Conservation (phyloP, 2,113 vertebrate species). For the Larimichthys crocea region DNA sequence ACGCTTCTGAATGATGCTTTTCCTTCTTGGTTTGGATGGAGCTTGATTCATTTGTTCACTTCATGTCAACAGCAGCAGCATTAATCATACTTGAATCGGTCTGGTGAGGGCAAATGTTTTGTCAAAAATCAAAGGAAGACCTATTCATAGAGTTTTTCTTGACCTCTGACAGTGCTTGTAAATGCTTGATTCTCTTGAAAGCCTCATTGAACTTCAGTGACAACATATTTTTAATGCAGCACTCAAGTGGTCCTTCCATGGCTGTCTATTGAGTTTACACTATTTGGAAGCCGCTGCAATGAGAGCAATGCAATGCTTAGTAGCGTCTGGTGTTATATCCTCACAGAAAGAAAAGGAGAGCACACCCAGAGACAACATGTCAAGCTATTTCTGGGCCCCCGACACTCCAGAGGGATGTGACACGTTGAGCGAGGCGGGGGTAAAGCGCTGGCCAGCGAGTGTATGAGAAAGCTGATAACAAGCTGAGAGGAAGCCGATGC, state of each 20-base stretch:
- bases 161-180: constrained; percentile 2
- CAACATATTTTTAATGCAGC: constrained; percentile 26
- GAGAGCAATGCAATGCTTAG: constrained; percentile 2
- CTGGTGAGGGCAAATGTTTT: constrained; percentile 14
- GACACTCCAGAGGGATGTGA: constrained; percentile 67
- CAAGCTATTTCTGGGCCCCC: constrained; percentile 71
- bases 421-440: constrained; percentile 62
- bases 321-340: constrained; percentile 9
- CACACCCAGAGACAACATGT: constrained; percentile 59
- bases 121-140: constrained; percentile 21
- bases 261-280: constrained; percentile 29
- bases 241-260: constrained; percentile 25
- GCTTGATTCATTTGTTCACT: constrained; percentile 57
- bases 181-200: constrained; percentile 16
- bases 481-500: constrained; percentile 77
- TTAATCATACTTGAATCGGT: constrained; percentile 57
- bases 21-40: constrained; percentile 43
- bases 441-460: constrained; percentile 47
- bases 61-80: constrained; percentile 47
- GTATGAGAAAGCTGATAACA: constrained; percentile 82
- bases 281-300: neutral
- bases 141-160: constrained; percentile 17
- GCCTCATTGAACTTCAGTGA: constrained; percentile 38
- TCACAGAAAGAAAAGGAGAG: constrained; percentile 16
- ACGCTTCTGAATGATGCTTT: constrained; percentile 54